Evolutionary conservation across 2,797 vertebrate genomes (phyloP).

Genomic region (Dallia pectoralis): DNA sequence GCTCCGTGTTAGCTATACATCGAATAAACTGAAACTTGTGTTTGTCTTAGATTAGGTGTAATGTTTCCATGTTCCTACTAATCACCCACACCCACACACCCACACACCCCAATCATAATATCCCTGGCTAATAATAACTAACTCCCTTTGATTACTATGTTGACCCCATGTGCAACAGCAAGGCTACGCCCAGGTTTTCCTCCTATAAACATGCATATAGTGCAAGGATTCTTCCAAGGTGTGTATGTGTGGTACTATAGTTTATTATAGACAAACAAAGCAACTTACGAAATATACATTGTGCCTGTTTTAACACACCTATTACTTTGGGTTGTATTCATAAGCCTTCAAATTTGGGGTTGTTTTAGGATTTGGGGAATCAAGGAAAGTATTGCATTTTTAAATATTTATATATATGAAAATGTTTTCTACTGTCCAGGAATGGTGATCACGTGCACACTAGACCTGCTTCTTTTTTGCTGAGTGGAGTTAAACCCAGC

Average conservation of each 20-base stretch:
- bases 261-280: too few relatives aligned
- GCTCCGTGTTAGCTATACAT: conserved; percentile 19
- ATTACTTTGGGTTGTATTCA: too few relatives aligned
- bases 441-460: too few relatives aligned
- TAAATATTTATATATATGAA: too few relatives aligned
- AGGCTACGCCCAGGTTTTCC: conserved; percentile 36
- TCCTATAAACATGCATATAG: conserved; percentile 40
- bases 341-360: too few relatives aligned
- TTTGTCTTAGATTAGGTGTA: conserved; percentile 8
- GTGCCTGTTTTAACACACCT: too few relatives aligned
- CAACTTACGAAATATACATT: too few relatives aligned
- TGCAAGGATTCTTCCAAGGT: not conserved
- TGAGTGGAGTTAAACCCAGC: too few relatives aligned
- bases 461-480: too few relatives aligned
- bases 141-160: conserved; percentile 42
- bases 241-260: not conserved
- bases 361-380: too few relatives aligned
- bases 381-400: too few relatives aligned
- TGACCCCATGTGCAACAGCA: conserved; percentile 11
- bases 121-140: conserved; percentile 31
- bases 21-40: not conserved
- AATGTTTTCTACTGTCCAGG: too few relatives aligned
- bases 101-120: conserved; percentile 7
- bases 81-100: conserved; percentile 1
- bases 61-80: not conserved